Conservation (phyloP, 2,888 invertebrate species). For the Trachelus iudaicus region DNA sequence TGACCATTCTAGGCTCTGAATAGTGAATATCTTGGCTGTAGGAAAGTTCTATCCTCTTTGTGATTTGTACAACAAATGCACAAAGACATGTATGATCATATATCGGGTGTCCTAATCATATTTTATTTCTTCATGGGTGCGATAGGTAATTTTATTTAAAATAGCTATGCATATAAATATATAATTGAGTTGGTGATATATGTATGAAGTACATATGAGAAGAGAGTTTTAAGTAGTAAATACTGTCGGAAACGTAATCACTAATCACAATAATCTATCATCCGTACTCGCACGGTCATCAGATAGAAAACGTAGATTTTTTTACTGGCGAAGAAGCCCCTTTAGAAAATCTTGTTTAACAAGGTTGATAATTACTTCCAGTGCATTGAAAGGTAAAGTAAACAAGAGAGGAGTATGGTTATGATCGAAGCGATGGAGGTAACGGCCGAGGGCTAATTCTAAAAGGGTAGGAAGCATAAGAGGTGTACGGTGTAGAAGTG, state of each 20-base stretch:
- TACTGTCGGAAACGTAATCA: neutral
- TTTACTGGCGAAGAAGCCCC: neutral
- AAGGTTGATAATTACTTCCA: constrained; percentile 4
- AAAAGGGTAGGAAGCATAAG: neutral
- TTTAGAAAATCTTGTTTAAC: neutral
- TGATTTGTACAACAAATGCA: neutral
- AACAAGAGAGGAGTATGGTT: neutral
- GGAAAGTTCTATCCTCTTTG: constrained; percentile 15
- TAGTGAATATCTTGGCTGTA: constrained; percentile 25
- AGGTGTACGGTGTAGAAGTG: neutral
- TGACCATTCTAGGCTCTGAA: constrained; percentile 32
- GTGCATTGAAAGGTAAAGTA: neutral
- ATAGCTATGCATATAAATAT: neutral
- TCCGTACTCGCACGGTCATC: neutral
- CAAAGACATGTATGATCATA: neutral
- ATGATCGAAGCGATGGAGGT: neutral
- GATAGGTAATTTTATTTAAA: neutral
- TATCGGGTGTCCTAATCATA: neutral
- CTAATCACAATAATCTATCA: neutral
- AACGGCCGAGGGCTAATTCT: constrained; percentile 1
- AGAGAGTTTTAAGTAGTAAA: neutral
- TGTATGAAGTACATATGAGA: neutral
- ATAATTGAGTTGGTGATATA: neutral
- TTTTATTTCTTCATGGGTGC: neutral
- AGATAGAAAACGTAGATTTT: neutral